A percentile compares a stretch with the other conserved stretches of the same genome.
Evolutionary conservation across 2,113 vertebrate species (phyloP).

Genomic region (Aramus guarauna): DNA sequence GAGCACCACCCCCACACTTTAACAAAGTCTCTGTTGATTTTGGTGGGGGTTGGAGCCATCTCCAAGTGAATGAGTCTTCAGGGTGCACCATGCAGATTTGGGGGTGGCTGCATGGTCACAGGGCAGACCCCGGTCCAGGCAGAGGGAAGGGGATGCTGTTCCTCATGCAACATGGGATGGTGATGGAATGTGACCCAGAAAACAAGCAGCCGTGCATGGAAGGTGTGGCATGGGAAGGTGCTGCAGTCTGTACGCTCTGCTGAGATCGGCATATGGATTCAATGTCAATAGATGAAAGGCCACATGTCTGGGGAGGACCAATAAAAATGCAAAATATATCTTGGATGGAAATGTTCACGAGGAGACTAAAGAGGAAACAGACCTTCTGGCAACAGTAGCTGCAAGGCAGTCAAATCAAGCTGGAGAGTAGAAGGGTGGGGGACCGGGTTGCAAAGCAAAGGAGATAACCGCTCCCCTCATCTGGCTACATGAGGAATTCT

Average conservation of each 20-base stretch:
- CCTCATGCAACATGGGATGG: rapidly evolving
- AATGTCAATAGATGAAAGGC: conserved; percentile 21
- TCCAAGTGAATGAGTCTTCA: background rate
- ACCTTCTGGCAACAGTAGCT: background rate
- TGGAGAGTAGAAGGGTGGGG: background rate
- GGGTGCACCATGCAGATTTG: background rate
- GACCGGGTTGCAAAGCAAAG: background rate
- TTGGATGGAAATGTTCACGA: conserved; percentile 20
- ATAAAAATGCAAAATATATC: conserved; percentile 47
- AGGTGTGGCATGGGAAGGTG: background rate
- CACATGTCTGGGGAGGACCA: conserved; percentile 2
- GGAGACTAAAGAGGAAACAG: conserved; percentile 25
- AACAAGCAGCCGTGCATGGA: rapidly evolving
- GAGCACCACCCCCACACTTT: background rate
- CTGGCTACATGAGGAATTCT: background rate
- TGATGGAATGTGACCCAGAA: background rate
- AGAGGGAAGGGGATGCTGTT: background rate
- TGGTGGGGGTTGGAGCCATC: background rate
- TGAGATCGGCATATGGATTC: background rate
- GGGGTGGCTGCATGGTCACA: background rate
- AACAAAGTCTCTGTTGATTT: background rate
- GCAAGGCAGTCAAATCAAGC: background rate
- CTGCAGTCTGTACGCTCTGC: background rate
- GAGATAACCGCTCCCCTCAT: conserved; percentile 1
- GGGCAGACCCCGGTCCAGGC: background rate